phyloP scores from a whole-genome alignment of 2,797 vertebrate species.

The Enteromius paludinosus region DNA sequence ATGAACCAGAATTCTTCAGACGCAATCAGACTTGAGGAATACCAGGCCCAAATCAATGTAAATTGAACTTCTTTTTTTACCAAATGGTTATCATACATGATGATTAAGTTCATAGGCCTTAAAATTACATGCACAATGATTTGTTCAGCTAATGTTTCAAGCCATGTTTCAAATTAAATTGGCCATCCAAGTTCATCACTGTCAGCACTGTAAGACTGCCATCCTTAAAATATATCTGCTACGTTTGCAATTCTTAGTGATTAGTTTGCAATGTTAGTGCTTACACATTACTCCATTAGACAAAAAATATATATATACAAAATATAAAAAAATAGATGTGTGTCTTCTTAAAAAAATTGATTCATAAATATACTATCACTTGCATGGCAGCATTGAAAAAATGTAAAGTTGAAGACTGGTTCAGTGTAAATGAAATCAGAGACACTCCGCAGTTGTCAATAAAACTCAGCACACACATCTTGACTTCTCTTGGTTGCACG shows the following conservation, averaged over 20 bases:
- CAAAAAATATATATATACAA: not conserved
- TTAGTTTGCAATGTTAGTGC: too few species aligned
- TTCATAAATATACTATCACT: not conserved
- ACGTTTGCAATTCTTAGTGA: slow-evolving; percentile 54
- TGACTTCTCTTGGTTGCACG: not conserved
- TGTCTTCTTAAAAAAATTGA: not conserved
- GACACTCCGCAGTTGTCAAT: not conserved
- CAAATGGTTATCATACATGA: not conserved
- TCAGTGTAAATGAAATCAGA: slow-evolving; percentile 22
- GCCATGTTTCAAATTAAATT: slow-evolving; percentile 36
- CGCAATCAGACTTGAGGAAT: not conserved
- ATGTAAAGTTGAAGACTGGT: not conserved
- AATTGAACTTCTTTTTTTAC: not conserved
- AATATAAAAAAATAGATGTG: not conserved
- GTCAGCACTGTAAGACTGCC: slow-evolving; percentile 50
- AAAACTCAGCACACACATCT: slow-evolving; percentile 6
- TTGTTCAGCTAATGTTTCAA: not conserved
- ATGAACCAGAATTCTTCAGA: slow-evolving; percentile 62
- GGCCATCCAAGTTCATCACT: slow-evolving; percentile 55
- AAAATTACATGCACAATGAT: not conserved
- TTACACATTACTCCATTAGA: slow-evolving; percentile 24
- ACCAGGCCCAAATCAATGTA: not conserved
- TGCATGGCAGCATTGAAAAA: not conserved
- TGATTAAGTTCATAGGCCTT: not conserved
- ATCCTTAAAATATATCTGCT: slow-evolving; percentile 64